Percentiles rank a stretch among this genome's conserved stretches.
Conservation (phyloP, 1,140 invertebrate species). For the Drosophila nigrodunni region DNA sequence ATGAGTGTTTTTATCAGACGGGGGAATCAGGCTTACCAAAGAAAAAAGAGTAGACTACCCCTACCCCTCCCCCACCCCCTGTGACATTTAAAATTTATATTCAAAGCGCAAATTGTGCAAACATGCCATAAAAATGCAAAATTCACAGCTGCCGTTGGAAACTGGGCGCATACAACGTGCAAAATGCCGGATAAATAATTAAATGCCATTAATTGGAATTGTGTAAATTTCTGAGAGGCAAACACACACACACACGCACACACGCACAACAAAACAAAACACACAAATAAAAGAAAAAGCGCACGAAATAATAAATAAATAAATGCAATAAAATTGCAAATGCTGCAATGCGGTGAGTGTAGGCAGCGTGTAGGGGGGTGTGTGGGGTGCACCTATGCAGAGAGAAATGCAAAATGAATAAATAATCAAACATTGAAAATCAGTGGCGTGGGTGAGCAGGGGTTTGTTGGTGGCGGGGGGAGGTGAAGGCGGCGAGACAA, state of each 20-base stretch:
- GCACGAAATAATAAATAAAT: slow-evolving; percentile 71
- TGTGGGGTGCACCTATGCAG: slow-evolving; percentile 48
- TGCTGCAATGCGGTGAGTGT: slow-evolving; percentile 57
- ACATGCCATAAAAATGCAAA: slow-evolving; percentile 76
- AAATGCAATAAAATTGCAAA: slow-evolving; percentile 77
- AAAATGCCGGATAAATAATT: slow-evolving; percentile 81
- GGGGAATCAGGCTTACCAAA: not conserved
- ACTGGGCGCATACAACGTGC: slow-evolving; percentile 63
- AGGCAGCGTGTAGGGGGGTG: not conserved
- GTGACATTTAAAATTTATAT: slow-evolving; percentile 70
- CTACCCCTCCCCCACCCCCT: not conserved
- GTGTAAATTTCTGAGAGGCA: slow-evolving; percentile 70
- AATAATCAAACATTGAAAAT: slow-evolving; percentile 77
- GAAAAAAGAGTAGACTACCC: not conserved
- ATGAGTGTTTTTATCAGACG: slow-evolving; percentile 12
- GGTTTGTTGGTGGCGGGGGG: not conserved
- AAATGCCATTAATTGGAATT: slow-evolving; percentile 81
- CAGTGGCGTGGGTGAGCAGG: slow-evolving; percentile 4
- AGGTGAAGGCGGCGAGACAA: slow-evolving; percentile 59
- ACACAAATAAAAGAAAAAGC: slow-evolving; percentile 46
- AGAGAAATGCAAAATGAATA: slow-evolving; percentile 70
- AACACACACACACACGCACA: slow-evolving; percentile 21
- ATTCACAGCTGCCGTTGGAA: slow-evolving; percentile 67
- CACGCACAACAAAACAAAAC: slow-evolving; percentile 16
- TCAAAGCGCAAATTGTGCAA: slow-evolving; percentile 68